phyloP scores from a whole-genome alignment of 2,113 vertebrate species.

The Coracopsis vasa region DNA sequence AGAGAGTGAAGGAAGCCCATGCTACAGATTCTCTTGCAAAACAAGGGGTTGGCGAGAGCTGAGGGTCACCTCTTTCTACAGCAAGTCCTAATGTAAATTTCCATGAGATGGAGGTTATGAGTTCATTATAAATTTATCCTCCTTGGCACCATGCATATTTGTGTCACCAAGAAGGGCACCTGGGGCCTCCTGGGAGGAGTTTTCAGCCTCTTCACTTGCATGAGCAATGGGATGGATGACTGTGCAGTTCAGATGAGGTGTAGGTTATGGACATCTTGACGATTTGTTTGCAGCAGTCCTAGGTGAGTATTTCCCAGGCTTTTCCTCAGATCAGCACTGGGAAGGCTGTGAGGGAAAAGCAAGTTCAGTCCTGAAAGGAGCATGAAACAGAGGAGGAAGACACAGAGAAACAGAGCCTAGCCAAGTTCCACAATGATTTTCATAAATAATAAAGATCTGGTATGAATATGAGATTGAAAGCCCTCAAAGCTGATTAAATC shows the following conservation, averaged over 20 bases:
- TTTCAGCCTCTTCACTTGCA: neutral
- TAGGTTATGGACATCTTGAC: neutral
- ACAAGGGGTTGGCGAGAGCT: neutral
- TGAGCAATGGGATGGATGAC: neutral
- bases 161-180: neutral
- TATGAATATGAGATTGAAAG: conserved; percentile 1
- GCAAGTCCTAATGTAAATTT: neutral
- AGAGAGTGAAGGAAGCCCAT: neutral
- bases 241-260: neutral
- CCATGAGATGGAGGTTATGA: neutral
- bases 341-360: accelerated
- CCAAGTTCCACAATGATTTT: neutral
- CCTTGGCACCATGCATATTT: accelerated
- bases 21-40: neutral
- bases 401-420: neutral
- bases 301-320: neutral
- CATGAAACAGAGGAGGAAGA: neutral
- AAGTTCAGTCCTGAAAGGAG: neutral
- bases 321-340: neutral
- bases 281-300: neutral
- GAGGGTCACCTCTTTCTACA: neutral
- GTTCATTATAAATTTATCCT: neutral
- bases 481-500: conserved; percentile 54
- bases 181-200: neutral
- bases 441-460: conserved; percentile 10